Conservation (phyloP, 2,797 vertebrate genomes). For the Notolabrus celidotus region DNA sequence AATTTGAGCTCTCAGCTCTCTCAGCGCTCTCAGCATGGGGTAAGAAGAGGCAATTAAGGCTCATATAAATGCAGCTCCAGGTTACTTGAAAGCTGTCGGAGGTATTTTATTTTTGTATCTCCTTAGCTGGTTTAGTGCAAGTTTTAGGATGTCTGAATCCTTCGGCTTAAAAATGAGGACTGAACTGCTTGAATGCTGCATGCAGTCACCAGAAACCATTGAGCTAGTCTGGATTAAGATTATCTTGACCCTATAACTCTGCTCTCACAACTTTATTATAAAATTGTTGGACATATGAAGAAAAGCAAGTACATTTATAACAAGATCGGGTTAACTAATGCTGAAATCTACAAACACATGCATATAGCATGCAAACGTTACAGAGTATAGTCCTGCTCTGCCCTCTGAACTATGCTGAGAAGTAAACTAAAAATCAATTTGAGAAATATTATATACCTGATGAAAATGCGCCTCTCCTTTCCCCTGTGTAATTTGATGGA, state of each 20-base stretch:
- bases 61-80: not conserved
- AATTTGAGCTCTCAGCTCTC: not conserved
- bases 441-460: not conserved
- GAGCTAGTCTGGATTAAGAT: no score
- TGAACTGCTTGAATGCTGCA: no score
- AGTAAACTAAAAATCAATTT: not conserved
- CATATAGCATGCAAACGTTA: not conserved
- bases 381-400: not conserved
- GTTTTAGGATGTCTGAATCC: not conserved
- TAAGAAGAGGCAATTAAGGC: not conserved
- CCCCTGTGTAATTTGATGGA: slow-evolving; percentile 1
- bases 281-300: not conserved
- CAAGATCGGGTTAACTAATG: not conserved
- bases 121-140: not conserved
- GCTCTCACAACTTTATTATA: no score
- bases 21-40: no score
- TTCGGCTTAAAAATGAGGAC: not conserved
- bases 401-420: not conserved
- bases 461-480: not conserved
- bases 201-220: no score
- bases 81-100: not conserved
- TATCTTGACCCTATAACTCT: not conserved
- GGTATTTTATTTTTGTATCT: not conserved
- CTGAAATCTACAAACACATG: not conserved
- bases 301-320: not conserved